These are phyloP conservation scores for Physeter macrocephalus DNA, from an alignment of 2,113 vertebrate species.

Conservation along the genomic window DNA sequence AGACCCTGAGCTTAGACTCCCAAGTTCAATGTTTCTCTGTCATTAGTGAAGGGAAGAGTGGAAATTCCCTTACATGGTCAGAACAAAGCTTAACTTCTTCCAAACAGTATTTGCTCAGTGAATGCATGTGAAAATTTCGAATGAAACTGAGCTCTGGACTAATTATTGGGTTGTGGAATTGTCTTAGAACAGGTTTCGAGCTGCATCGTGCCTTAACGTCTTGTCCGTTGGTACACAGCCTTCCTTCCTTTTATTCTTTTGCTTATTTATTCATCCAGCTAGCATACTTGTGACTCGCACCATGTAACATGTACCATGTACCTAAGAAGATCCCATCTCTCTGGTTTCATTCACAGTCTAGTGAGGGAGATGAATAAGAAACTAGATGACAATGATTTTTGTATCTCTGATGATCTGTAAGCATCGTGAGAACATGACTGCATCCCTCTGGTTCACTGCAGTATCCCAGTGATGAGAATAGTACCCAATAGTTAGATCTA, in stretches of 20 bases:
- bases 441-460: neutral
- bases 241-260: neutral
- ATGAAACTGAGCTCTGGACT: neutral
- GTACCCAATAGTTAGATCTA: neutral
- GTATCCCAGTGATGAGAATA: neutral
- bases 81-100: neutral
- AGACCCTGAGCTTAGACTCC: neutral
- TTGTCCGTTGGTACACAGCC: neutral
- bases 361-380: neutral
- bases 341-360: neutral
- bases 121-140: neutral
- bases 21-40: neutral
- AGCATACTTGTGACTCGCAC: neutral
- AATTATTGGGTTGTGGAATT: neutral
- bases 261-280: neutral
- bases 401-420: neutral
- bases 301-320: neutral
- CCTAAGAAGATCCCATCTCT: neutral
- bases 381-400: neutral
- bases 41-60: neutral
- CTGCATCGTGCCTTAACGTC: neutral
- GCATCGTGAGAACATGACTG: fast-evolving
- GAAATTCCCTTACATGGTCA: neutral
- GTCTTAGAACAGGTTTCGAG: neutral
- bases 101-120: neutral